Evolutionary conservation across 2,797 vertebrate species (phyloP), one percentile per base, ranked within the genome.

Genomic region (Heliangelus exortis): DNA sequence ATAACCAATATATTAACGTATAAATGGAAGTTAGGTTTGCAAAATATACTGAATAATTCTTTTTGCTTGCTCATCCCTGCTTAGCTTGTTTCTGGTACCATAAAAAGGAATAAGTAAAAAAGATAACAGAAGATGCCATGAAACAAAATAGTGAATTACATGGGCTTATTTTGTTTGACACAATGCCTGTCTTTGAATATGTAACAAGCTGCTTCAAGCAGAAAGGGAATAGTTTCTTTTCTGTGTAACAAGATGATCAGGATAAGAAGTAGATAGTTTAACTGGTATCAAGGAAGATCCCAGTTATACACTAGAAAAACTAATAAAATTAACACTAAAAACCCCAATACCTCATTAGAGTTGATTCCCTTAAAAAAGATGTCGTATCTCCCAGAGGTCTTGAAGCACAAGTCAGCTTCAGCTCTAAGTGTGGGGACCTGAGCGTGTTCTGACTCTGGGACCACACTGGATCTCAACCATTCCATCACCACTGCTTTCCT

Each of bases 361-460:
- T 31, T 28, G 10, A 48, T 73, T 80, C 17, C 47, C 41, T 81
- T 47, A 63, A 61, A 20, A 47, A 47, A 47, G 36, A n/a, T 2
- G 0, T 36, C 51, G 41, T 89, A 72, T 69, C 10, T 87, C 8
- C 50, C 41, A 26, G 12, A 63, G 17, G 4, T 50, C 66, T 48
- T 34, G 26, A 50, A 57, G 45, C 26, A 5, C 5, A 80, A 6
- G 16, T 57, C 34, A 57, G 11, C 20, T 57, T 65, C 14, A 39
- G 36, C 12, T 18, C 5, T 61, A 0, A n/a, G 6, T 41, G 33
- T 54, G 8, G 11, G 11, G 29, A 9, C 43, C 13, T n/a, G 57
- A 58, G 15, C 4, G 8, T 62, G 8, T 36, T 74, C 17, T 65
- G 51, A 65, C 3, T 2, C 51, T 36, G 23, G 16, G 34, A 7